Conservation (phyloP, 2,113 vertebrate genomes). For the Protomyctophum bolini region DNA sequence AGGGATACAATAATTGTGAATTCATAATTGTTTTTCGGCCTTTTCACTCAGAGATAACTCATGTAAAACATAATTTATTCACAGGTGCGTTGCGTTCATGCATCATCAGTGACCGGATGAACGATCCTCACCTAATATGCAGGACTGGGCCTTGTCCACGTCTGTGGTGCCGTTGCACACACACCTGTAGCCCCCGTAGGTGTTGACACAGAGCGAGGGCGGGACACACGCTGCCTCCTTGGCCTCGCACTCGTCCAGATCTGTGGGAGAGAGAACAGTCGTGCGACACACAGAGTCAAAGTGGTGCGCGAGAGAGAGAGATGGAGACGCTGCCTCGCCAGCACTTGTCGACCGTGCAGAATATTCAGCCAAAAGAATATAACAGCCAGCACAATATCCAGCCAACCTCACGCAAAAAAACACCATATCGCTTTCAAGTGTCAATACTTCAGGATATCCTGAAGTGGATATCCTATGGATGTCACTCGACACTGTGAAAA, state of each 20-base stretch:
- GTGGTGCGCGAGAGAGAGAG: constrained; percentile 9
- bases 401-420: no score
- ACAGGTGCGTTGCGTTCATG: neutral
- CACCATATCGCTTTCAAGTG: no score
- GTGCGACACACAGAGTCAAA: neutral
- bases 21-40: neutral
- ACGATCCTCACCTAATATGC: constrained; percentile 66
- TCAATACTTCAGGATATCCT: no score
- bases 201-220: constrained; percentile 78
- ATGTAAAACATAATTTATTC: no score
- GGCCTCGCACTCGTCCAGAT: constrained; percentile 79
- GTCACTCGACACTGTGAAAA: no score
- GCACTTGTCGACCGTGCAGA: no score
- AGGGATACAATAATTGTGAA: neutral
- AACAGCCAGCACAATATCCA: no score
- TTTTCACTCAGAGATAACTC: no score
- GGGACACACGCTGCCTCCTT: constrained; percentile 63
- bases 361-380: no score
- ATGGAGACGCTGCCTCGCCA: no score
- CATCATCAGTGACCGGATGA: neutral
- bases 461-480: no score
- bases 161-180: constrained; percentile 78
- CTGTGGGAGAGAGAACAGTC: constrained; percentile 51
- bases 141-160: constrained; percentile 70
- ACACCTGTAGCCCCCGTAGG: constrained; percentile 83